These are phyloP conservation scores for Thunnus maccoyii DNA, from an alignment of 2,113 vertebrate species.

Conservation along the genomic window DNA sequence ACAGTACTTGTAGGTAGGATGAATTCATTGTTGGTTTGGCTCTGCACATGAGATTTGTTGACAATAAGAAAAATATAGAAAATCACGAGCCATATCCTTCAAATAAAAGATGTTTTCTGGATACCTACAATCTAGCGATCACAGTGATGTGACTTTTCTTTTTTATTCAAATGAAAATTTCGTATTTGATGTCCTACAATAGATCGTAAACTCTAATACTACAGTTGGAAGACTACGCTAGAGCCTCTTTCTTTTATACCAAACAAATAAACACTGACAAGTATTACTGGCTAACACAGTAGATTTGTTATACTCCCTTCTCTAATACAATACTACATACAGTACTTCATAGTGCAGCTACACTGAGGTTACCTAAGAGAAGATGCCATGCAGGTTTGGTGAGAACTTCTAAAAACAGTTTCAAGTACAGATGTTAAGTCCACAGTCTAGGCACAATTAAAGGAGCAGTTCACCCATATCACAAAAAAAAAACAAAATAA, in stretches of 20 bases:
- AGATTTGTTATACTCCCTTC: slow-evolving; percentile 1
- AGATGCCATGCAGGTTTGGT: slow-evolving; percentile 71
- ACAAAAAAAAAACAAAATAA: slow-evolving; percentile 1
- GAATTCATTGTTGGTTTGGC: no score
- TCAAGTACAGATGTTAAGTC: slow-evolving; percentile 51
- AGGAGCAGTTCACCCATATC: slow-evolving; percentile 42
- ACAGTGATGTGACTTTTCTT: background rate
- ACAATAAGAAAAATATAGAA: no score
- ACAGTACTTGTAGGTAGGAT: no score
- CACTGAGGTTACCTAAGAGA: slow-evolving; percentile 37
- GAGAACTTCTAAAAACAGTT: slow-evolving; percentile 45
- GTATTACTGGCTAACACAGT: slow-evolving; percentile 4
- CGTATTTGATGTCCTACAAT: background rate
- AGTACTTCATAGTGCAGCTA: slow-evolving; percentile 42
- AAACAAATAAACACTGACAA: slow-evolving; percentile 14
- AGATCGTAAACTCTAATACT: background rate
- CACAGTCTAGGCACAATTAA: slow-evolving; percentile 30
- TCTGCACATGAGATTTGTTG: no score
- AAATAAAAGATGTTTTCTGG: slow-evolving; percentile 18
- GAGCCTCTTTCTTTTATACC: background rate
- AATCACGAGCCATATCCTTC: no score
- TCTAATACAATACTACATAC: slow-evolving; percentile 38
- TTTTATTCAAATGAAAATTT: background rate
- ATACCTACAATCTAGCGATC: slow-evolving; percentile 41
- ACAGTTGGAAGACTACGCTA: background rate